Evolutionary conservation across 2,888 invertebrate species (phyloP).

Genomic region (Drosophila koepferae): DNA sequence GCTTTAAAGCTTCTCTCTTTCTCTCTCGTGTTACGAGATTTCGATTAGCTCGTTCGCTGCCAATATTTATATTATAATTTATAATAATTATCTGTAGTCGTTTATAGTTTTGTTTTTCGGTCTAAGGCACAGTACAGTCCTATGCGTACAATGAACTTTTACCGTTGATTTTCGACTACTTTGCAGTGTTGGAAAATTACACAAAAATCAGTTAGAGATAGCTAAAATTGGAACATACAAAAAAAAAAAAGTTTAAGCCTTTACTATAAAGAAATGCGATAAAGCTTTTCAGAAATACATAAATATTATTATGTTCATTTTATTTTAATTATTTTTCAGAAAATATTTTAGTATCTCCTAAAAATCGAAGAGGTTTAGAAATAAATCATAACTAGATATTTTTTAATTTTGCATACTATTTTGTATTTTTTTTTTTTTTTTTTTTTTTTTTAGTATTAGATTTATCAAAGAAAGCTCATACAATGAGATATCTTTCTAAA

Average conservation of each 20-base stretch:
- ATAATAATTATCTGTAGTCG: slow-evolving; percentile 12
- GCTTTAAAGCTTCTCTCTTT: slow-evolving; percentile 8
- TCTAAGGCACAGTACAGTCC: slow-evolving; percentile 15
- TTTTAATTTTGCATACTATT: not conserved
- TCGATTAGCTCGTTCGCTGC: slow-evolving; percentile 35
- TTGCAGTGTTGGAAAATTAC: slow-evolving; percentile 5
- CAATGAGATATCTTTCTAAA: not conserved
- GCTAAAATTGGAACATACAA: not conserved
- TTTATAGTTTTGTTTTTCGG: slow-evolving; percentile 43
- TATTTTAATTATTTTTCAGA: not conserved
- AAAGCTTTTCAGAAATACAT: no score
- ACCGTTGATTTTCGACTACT: slow-evolving; percentile 5
- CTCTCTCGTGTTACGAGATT: slow-evolving; percentile 24
- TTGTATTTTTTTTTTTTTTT: not conserved
- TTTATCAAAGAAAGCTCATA: not conserved
- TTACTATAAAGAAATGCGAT: not conserved
- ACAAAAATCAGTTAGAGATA: not conserved
- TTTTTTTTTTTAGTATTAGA: not conserved
- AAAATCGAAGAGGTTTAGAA: not conserved
- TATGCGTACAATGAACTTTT: slow-evolving; percentile 44
- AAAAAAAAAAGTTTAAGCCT: not conserved
- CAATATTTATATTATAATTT: slow-evolving; percentile 27
- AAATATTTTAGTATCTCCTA: not conserved
- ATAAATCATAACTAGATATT: not conserved
- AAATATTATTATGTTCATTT: not conserved